Conservation (phyloP, 2,797 vertebrate species). For the Pogoniulus pusillus region DNA sequence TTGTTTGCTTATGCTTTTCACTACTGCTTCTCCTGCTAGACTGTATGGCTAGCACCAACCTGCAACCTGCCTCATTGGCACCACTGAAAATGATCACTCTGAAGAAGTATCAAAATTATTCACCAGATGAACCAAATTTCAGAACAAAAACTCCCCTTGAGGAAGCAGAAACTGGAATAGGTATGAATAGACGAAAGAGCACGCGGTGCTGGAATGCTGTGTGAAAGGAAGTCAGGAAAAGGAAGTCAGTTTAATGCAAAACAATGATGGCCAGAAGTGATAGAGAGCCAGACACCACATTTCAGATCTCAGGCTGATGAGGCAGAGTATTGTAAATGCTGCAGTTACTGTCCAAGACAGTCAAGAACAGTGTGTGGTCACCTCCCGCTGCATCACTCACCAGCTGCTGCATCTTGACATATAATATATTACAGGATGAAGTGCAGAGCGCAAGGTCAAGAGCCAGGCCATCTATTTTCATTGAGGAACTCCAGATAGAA, state of each 20-base stretch:
- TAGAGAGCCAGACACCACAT: background rate
- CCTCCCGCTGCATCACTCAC: background rate
- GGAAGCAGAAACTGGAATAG: background rate
- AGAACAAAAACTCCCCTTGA: background rate
- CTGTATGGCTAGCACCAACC: accelerated
- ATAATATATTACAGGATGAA: conserved; percentile 8
- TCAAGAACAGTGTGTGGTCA: background rate
- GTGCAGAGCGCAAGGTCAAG: conserved; percentile 28
- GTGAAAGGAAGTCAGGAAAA: background rate
- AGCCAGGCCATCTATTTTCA: conserved; percentile 5
- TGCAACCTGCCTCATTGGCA: background rate
- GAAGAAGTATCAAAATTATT: background rate
- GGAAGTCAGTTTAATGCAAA: background rate
- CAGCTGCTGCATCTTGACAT: conserved; percentile 22
- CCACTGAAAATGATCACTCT: background rate
- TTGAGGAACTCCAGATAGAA: background rate
- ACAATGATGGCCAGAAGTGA: background rate
- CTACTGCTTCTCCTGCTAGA: background rate
- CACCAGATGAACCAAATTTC: background rate
- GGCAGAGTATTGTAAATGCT: background rate
- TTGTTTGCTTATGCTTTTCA: background rate
- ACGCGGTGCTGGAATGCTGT: background rate
- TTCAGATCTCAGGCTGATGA: background rate
- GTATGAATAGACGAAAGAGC: background rate
- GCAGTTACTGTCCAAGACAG: background rate